Conservation (phyloP, 2,888 invertebrate genomes). For the Hymenopus coronatus region DNA sequence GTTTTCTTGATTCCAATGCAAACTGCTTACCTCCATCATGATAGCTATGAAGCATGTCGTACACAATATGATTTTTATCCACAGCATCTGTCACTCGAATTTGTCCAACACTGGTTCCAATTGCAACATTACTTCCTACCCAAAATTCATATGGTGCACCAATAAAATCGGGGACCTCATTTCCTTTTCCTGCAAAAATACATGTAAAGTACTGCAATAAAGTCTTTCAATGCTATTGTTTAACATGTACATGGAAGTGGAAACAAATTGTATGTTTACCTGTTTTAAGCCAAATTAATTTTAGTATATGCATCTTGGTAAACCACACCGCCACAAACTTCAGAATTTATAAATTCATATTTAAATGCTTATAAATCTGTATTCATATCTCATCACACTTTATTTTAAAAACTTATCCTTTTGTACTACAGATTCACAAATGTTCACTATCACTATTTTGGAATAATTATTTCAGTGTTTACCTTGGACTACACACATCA, state of each 20-base stretch:
- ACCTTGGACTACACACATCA: too few species aligned
- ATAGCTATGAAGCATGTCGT: slow-evolving; percentile 7
- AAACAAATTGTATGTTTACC: too few species aligned
- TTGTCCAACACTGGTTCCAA: slow-evolving; percentile 84
- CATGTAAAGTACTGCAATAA: neutral
- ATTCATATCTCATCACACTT: too few species aligned
- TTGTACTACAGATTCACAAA: too few species aligned
- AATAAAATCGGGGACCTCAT: slow-evolving; percentile 68
- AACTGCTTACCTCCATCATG: slow-evolving; percentile 67
- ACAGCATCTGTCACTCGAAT: slow-evolving; percentile 65
- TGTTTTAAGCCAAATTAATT: too few species aligned
- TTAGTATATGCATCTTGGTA: too few species aligned
- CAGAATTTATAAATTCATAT: too few species aligned
- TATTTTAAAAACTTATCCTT: too few species aligned
- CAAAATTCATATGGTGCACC: slow-evolving; percentile 87
- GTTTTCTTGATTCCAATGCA: neutral
- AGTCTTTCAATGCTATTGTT: neutral
- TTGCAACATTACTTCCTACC: slow-evolving; percentile 81
- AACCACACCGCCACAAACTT: too few species aligned
- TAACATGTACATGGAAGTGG: neutral
- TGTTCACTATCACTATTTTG: too few species aligned
- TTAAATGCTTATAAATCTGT: too few species aligned
- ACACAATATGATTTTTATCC: slow-evolving; percentile 57
- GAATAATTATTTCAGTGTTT: too few species aligned
- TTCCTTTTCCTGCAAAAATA: slow-evolving; percentile 13